Evolutionary conservation across 2,888 invertebrate species (phyloP), one percentile per base, ranked within the genome.

Genomic region (Eremobia ochroleuca): DNA sequence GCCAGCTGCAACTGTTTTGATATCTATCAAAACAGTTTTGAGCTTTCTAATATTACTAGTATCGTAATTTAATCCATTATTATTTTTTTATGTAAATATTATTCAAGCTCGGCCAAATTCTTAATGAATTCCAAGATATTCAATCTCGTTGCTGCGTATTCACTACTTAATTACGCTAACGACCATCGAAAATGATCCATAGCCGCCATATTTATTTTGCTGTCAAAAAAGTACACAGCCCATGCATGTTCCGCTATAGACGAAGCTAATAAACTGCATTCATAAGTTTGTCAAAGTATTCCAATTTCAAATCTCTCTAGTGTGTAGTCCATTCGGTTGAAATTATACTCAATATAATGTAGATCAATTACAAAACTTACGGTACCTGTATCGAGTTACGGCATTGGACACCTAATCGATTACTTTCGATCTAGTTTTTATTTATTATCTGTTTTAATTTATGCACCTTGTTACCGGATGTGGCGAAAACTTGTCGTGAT

Each of bases 381-480:
- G 87, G 88, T 89, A 89, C 88, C 77, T 68, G 74, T 89, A 89
- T 91, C 89, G 82, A 85, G 88, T 90, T 89, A 86, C 89, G 85
- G 86, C 90, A 91, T 83, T 88, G 89, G 89, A 85, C 90, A 89
- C 85, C 87, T 88, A 88, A 92, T 92, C 91, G 91, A 92, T 93
- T 91, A 90, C 88, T 87, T 85, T 91, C 83, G 88, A 90, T 92
- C 92, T 88, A 90, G 88, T 92, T 91, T 91, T 84, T 81, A 88
- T 90, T 91, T 90, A 88, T 90, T 89, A 86, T 90, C 82, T 78
- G 73, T 85, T 84, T 88, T 92, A 92, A 93, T 92, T 91, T 92
- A 92, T 91, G 81, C 88, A 87, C 87, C 89, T 83, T 83, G 85
- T 86, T 89, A 90, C 93, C 94, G 95, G 94, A 94, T 92, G 92